A percentile compares a stretch with the other conserved stretches of the same genome.
phyloP scores from a whole-genome alignment of 2,797 vertebrate genomes.

The Knipowitschia caucasica region DNA sequence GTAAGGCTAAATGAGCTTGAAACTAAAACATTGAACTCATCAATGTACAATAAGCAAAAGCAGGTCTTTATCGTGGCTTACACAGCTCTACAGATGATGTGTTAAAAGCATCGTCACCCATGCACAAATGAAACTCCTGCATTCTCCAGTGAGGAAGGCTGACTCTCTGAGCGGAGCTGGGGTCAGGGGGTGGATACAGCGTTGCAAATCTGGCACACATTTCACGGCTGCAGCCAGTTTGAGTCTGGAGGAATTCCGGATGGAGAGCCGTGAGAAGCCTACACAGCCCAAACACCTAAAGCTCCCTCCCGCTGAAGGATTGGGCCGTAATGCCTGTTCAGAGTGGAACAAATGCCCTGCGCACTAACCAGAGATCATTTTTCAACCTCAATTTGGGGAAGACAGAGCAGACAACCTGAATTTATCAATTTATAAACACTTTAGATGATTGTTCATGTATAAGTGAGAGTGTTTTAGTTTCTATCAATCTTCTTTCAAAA shows the following conservation, averaged over 20 bases:
- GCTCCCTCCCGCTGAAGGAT: slow-evolving; percentile 45
- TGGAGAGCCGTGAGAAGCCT: slow-evolving; percentile 62
- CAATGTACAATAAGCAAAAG: too few species aligned
- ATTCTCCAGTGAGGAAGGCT: slow-evolving; percentile 14
- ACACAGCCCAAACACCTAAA: slow-evolving; percentile 39
- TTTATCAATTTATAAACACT: too few species aligned
- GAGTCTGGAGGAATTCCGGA: slow-evolving; percentile 67
- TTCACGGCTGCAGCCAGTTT: slow-evolving; percentile 60
- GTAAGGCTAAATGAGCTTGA: too few species aligned
- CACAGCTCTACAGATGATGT: not conserved
- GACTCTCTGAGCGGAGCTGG: slow-evolving; percentile 23
- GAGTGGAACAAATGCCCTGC: slow-evolving; percentile 66
- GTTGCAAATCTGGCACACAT: slow-evolving; percentile 69
- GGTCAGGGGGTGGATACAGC: slow-evolving; percentile 51
- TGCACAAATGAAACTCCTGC: slow-evolving; percentile 12
- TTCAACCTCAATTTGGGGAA: slow-evolving; percentile 31
- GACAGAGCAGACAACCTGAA: too few species aligned
- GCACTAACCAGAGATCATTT: slow-evolving; percentile 57
- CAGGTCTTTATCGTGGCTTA: too few species aligned
- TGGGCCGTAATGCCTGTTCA: slow-evolving; percentile 49
- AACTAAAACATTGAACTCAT: too few species aligned
- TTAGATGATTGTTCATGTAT: too few species aligned
- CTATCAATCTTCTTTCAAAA: too few species aligned
- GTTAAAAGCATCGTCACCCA: not conserved
- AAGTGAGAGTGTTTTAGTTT: too few species aligned